Percentiles rank a stretch among this genome's conserved stretches.
phyloP scores from a whole-genome alignment of 1,140 invertebrate species.

The Lasioglossum albipes region DNA sequence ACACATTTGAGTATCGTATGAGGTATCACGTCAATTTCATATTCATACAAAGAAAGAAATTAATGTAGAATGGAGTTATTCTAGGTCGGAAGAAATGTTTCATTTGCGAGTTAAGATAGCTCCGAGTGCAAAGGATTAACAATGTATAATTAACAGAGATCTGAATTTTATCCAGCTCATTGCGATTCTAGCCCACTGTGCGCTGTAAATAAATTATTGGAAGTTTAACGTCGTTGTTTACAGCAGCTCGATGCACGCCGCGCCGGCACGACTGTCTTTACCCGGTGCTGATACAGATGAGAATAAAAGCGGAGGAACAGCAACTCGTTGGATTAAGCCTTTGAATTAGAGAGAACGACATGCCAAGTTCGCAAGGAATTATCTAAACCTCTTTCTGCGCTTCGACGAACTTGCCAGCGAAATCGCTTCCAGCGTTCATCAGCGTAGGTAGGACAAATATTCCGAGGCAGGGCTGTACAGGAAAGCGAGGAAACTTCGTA shows the following conservation, averaged over 20 bases:
- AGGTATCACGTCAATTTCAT: too few species aligned
- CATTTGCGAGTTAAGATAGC: too few species aligned
- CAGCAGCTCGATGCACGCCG: not conserved
- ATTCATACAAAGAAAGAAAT: too few species aligned
- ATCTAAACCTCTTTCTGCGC: conserved; percentile 48
- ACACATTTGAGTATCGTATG: too few species aligned
- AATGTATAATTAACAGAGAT: too few species aligned
- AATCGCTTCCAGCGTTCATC: conserved; percentile 57
- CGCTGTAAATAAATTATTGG: not conserved
- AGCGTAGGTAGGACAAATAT: conserved; percentile 35
- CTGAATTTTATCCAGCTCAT: too few species aligned
- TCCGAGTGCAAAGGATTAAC: too few species aligned
- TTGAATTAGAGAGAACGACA: conserved; percentile 51
- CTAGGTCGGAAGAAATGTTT: too few species aligned
- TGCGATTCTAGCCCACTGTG: too few species aligned
- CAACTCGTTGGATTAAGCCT: conserved; percentile 20
- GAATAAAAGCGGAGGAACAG: conserved; percentile 21
- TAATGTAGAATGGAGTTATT: too few species aligned
- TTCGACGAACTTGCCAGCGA: conserved; percentile 40
- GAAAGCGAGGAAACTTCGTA: conserved; percentile 61
- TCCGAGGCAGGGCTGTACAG: conserved; percentile 48
- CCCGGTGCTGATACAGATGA: not conserved
- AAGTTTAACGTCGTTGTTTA: not conserved
- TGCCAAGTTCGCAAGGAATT: conserved; percentile 55
- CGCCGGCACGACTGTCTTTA: not conserved